Conservation (phyloP, 2,113 vertebrate species). For the Mustela nigripes region DNA sequence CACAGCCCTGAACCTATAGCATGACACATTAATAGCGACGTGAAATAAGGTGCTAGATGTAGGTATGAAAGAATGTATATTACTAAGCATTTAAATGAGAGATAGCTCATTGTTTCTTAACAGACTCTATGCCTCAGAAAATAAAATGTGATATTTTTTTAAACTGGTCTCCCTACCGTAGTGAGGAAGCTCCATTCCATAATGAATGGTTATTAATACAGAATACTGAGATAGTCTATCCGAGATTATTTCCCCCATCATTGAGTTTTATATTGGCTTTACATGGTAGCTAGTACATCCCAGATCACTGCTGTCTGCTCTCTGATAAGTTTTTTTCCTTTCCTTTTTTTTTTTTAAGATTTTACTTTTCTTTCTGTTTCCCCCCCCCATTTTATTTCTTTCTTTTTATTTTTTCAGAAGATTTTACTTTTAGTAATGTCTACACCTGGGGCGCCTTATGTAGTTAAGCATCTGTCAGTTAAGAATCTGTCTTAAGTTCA, state of each 20-base stretch:
- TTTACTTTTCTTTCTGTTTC: neutral
- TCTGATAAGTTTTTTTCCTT: neutral
- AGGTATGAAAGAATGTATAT: neutral
- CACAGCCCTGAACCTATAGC: neutral
- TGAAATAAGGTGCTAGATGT: constrained; percentile 5
- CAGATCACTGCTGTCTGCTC: neutral
- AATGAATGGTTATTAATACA: neutral
- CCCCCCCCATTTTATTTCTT: neutral
- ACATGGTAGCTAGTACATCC: neutral
- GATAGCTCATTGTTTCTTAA: neutral
- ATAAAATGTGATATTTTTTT: neutral
- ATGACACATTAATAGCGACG: neutral
- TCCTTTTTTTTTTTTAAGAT: neutral
- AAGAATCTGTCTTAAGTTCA: neutral
- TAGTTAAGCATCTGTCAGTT: neutral
- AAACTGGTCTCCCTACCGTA: neutral
- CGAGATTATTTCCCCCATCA: neutral
- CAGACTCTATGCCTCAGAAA: neutral
- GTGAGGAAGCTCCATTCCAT: neutral
- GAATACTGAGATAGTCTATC: neutral
- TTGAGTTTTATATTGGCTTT: neutral
- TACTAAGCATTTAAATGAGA: neutral
- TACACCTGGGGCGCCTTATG: neutral
- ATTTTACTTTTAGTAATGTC: neutral
- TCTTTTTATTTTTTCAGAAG: no score